A percentile compares a stretch with the other conserved stretches of the same genome.
Conservation (phyloP, 1,140 invertebrate species). For the Papilio glaucus region DNA sequence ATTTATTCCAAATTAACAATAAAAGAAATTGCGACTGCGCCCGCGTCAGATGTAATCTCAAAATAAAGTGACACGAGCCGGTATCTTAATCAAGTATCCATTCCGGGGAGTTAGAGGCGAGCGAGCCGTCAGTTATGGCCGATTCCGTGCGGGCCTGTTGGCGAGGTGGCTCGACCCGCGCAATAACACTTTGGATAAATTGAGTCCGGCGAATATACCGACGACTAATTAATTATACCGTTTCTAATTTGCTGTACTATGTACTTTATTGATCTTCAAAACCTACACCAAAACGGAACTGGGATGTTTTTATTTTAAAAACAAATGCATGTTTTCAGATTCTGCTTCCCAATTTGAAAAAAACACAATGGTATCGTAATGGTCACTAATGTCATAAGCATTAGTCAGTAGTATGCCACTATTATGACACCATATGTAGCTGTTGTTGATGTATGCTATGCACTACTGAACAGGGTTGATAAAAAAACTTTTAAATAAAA, state of each 20-base stretch:
- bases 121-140: conserved; percentile 70
- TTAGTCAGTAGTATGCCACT: no score
- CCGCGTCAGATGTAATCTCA: conserved; percentile 71
- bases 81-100: conserved; percentile 80
- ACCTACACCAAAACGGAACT: no score
- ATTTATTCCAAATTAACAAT: conserved; percentile 75
- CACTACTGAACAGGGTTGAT: no score
- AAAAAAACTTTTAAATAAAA: no score
- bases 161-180: conserved; percentile 59
- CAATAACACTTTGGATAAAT: conserved; percentile 81
- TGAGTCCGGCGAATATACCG: conserved; percentile 72
- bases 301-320: no score
- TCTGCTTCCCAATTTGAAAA: no score
- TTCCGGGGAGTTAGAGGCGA: conserved; percentile 66
- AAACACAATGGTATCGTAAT: no score
- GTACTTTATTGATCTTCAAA: no score
- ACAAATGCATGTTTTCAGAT: no score
- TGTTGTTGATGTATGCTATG: no score
- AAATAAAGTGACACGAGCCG: conserved; percentile 75
- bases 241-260: neutral
- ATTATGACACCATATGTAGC: no score
- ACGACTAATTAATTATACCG: conserved; percentile 51
- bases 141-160: conserved; percentile 72
- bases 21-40: conserved; percentile 69
- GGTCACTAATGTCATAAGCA: no score